Percentiles rank a stretch among this genome's conserved stretches.
Evolutionary conservation across 2,888 invertebrate genomes (phyloP).

Genomic region (Merodon equestris): DNA sequence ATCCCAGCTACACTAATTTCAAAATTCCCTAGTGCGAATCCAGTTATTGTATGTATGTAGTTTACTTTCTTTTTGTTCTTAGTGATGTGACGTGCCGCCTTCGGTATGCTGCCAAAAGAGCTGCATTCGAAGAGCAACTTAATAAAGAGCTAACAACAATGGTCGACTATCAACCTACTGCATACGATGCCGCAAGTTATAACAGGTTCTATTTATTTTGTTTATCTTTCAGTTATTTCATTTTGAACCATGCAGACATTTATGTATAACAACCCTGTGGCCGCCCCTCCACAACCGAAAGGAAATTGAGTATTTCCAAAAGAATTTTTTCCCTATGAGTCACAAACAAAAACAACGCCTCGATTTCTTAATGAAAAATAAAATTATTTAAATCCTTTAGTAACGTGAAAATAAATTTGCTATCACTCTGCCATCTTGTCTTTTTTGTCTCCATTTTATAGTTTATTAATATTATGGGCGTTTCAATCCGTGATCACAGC

Average conservation of each 20-base stretch:
- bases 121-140: conserved; percentile 69
- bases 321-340: conserved; percentile 67
- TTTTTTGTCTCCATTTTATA: no score
- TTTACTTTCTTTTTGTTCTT: neutral
- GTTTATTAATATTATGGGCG: no score
- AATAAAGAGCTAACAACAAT: conserved; percentile 67
- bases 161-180: conserved; percentile 64
- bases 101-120: conserved; percentile 61
- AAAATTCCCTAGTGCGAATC: conserved; percentile 69
- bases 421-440: neutral
- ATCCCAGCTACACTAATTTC: conserved; percentile 70
- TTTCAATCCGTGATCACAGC: no score
- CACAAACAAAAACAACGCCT: conserved; percentile 65
- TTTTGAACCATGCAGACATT: conserved; percentile 56
- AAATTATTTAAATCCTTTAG: conserved; percentile 53
- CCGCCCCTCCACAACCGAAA: conserved; percentile 71
- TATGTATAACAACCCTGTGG: conserved; percentile 72
- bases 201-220: conserved; percentile 68
- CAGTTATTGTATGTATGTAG: neutral
- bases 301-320: conserved; percentile 67
- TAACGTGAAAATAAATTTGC: neutral
- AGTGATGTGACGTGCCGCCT: conserved; percentile 68
- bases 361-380: conserved; percentile 65
- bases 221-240: neutral
- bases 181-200: conserved; percentile 71